Conservation (phyloP, 2,888 invertebrate species). For the Morinoia aosen region DNA sequence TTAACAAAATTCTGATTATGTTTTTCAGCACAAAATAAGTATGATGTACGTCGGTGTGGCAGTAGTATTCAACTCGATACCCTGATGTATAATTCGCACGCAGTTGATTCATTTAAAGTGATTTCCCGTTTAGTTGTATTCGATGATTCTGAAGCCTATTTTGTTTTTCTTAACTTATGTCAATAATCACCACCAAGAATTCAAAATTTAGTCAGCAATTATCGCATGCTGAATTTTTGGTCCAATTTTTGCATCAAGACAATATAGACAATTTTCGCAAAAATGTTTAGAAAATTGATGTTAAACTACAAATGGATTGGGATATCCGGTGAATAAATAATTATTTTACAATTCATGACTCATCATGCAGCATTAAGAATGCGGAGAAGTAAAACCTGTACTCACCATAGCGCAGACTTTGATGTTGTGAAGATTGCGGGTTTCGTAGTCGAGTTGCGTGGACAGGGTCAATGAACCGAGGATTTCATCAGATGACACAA, state of each 20-base stretch:
- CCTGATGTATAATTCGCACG: too few species aligned
- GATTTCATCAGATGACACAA: conserved; percentile 82
- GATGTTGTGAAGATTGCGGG: conserved; percentile 87
- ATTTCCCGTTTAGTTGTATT: neutral
- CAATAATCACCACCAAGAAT: neutral
- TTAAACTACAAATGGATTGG: neutral
- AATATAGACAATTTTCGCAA: neutral
- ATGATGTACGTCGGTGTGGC: too few species aligned
- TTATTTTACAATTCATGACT: neutral
- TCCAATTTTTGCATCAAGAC: too few species aligned
- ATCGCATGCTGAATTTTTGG: too few species aligned
- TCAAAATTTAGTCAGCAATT: neutral
- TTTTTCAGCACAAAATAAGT: too few species aligned
- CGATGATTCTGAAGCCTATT: neutral
- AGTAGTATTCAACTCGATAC: too few species aligned
- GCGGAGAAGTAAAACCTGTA: neutral
- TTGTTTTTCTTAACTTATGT: neutral
- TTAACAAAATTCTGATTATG: too few species aligned
- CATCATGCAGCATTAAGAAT: neutral
- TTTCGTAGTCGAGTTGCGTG: conserved; percentile 88
- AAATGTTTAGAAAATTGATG: neutral
- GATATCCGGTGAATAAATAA: neutral
- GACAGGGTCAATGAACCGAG: conserved; percentile 85
- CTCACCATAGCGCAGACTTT: conserved; percentile 90
- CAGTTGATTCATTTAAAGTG: too few species aligned